Percentiles rank a stretch among this genome's conserved stretches.
Evolutionary conservation across 2,113 vertebrate genomes (phyloP).

Genomic region (Bufo bufo): DNA sequence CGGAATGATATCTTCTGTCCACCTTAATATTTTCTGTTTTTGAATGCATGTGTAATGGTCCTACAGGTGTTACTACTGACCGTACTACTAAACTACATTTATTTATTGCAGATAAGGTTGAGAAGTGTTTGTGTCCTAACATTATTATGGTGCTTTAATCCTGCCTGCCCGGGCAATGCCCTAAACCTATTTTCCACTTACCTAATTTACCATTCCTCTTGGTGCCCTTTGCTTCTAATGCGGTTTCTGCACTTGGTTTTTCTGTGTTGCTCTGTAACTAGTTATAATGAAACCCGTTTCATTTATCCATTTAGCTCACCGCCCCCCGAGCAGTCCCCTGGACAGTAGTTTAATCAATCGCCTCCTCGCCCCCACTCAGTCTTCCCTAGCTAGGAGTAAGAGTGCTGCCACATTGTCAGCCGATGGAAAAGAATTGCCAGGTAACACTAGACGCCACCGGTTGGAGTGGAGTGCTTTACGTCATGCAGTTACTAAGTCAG

Average conservation of each 20-base stretch:
- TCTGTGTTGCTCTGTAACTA: constrained; percentile 46
- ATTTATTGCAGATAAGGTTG: background rate
- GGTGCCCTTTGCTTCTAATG: constrained; percentile 59
- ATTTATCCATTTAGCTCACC: constrained; percentile 81
- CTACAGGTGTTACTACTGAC: background rate
- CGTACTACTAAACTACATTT: no score
- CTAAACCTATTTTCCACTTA: background rate
- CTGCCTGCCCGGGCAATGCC: background rate
- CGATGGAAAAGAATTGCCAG: constrained; percentile 83
- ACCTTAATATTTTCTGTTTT: background rate
- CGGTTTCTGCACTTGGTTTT: constrained; percentile 59
- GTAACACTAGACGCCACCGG: constrained; percentile 73
- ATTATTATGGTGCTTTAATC: no score
- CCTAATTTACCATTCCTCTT: background rate
- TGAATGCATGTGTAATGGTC: background rate
- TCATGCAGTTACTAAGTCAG: background rate
- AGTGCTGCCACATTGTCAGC: constrained; percentile 83
- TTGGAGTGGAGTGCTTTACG: background rate
- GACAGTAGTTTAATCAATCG: constrained; percentile 86
- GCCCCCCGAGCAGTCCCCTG: constrained; percentile 75
- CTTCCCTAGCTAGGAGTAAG: constrained; percentile 93
- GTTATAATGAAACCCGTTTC: constrained; percentile 69
- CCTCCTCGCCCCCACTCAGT: constrained; percentile 88
- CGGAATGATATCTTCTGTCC: background rate
- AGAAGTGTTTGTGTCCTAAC: background rate